phyloP scores from a whole-genome alignment of 2,888 invertebrate genomes.

The Tanypteryx hageni region DNA sequence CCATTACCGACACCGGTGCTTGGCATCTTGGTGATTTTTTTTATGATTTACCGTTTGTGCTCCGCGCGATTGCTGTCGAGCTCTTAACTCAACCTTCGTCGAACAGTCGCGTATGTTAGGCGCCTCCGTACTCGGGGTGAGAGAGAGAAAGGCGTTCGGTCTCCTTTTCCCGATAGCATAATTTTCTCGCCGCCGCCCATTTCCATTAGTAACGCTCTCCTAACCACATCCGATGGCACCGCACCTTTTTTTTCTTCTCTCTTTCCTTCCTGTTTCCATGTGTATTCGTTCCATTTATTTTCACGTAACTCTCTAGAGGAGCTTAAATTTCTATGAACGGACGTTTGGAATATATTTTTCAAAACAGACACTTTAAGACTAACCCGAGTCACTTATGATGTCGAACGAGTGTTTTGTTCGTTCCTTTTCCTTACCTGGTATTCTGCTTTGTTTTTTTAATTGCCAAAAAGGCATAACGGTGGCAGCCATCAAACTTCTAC shows the following conservation, averaged over 20 bases:
- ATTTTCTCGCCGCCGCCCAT: background rate
- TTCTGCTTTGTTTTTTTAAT: too few species aligned
- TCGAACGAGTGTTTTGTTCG: too few species aligned
- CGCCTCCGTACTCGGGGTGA: background rate
- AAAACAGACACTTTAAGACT: too few species aligned
- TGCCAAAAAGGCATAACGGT: too few species aligned
- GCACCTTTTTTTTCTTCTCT: background rate
- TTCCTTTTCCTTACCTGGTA: too few species aligned
- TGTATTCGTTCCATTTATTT: background rate
- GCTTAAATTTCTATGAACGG: too few species aligned
- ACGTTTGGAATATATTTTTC: too few species aligned
- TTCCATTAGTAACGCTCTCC: conserved; percentile 39
- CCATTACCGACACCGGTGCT: too few species aligned
- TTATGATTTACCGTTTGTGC: background rate
- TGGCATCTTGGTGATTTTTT: background rate
- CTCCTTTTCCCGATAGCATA: conserved; percentile 8
- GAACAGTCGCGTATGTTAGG: background rate
- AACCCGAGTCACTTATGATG: too few species aligned
- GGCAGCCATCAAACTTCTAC: too few species aligned
- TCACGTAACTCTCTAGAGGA: background rate
- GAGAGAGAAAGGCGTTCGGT: background rate
- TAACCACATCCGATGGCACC: background rate
- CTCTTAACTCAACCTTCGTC: background rate
- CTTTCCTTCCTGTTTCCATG: background rate
- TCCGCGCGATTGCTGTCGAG: background rate